phyloP scores from a whole-genome alignment of 2,797 vertebrate genomes.

The Salmo trutta region DNA sequence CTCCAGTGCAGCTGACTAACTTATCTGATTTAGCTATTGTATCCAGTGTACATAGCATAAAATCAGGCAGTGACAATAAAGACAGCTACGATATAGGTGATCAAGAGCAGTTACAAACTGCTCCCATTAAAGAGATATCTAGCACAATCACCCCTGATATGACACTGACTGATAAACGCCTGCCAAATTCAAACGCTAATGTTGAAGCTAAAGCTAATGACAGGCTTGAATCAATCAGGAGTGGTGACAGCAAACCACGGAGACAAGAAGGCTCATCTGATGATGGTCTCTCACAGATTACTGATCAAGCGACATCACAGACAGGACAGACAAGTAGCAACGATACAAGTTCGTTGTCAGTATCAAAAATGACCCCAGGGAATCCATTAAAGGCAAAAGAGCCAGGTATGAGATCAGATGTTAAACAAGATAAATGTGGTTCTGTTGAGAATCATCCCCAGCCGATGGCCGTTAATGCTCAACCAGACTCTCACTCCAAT shows the following conservation, averaged over 20 bases:
- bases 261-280: slow-evolving; percentile 27
- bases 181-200: slow-evolving; percentile 9
- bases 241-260: slow-evolving; percentile 17
- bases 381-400: slow-evolving; percentile 7
- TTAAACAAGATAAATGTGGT: slow-evolving; percentile 8
- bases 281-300: slow-evolving; percentile 3
- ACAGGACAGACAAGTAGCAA: slow-evolving; percentile 1
- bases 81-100: not conserved
- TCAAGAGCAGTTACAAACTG: not conserved
- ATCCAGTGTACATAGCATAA: slow-evolving; percentile 7
- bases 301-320: slow-evolving; percentile 7
- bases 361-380: slow-evolving; percentile 5
- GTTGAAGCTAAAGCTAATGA: slow-evolving; percentile 14
- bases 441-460: slow-evolving; percentile 20
- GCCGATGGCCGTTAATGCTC: slow-evolving; percentile 13
- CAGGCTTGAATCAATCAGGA: not conserved
- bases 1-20: slow-evolving; percentile 9
- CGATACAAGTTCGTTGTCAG: slow-evolving; percentile 11
- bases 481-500: slow-evolving; percentile 20
- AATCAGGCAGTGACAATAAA: slow-evolving; percentile 3
- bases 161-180: not conserved
- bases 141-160: slow-evolving; percentile 12
- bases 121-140: not conserved
- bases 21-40: slow-evolving; percentile 18
- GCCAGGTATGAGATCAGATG: slow-evolving; percentile 13